Evolutionary conservation across 1,140 invertebrate species (phyloP).

Genomic region (Tetragonula clypearis): DNA sequence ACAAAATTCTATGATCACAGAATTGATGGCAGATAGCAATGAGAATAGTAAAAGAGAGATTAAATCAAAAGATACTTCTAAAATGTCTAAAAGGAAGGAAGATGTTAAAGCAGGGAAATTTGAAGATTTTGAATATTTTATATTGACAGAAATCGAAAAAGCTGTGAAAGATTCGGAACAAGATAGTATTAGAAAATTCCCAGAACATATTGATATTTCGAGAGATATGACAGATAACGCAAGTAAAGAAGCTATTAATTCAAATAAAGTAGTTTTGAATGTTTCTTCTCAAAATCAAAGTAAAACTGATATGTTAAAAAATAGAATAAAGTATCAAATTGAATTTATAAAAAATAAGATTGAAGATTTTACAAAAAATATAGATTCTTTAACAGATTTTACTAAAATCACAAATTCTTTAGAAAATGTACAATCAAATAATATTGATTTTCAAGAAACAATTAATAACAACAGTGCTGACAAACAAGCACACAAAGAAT

Average conservation of each 20-base stretch:
- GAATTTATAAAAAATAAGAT: slow-evolving; percentile 37
- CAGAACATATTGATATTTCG: slow-evolving; percentile 38
- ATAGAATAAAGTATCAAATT: slow-evolving; percentile 39
- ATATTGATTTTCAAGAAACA: slow-evolving; percentile 39
- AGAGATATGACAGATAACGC: slow-evolving; percentile 30
- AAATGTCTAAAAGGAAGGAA: slow-evolving; percentile 43
- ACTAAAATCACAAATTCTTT: slow-evolving; percentile 18
- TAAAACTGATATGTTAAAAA: slow-evolving; percentile 33
- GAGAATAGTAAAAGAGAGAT: slow-evolving; percentile 37
- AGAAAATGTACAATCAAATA: slow-evolving; percentile 18
- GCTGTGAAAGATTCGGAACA: slow-evolving; percentile 52
- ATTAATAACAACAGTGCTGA: slow-evolving; percentile 23
- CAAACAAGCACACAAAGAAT: slow-evolving; percentile 18
- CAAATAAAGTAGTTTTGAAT: slow-evolving; percentile 37
- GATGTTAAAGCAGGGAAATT: slow-evolving; percentile 43
- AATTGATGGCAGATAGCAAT: slow-evolving; percentile 50
- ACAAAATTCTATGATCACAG: slow-evolving; percentile 39
- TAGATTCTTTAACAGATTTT: slow-evolving; percentile 18
- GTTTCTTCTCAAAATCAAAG: slow-evolving; percentile 44
- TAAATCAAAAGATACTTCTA: slow-evolving; percentile 26
- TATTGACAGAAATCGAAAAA: slow-evolving; percentile 67
- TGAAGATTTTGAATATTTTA: slow-evolving; percentile 64
- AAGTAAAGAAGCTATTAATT: slow-evolving; percentile 36
- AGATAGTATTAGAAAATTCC: slow-evolving; percentile 45
- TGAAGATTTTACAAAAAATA: slow-evolving; percentile 29